Percentiles rank a stretch among this genome's conserved stretches.
Conservation (phyloP, 2,888 invertebrate species). For the Apantesis nais region DNA sequence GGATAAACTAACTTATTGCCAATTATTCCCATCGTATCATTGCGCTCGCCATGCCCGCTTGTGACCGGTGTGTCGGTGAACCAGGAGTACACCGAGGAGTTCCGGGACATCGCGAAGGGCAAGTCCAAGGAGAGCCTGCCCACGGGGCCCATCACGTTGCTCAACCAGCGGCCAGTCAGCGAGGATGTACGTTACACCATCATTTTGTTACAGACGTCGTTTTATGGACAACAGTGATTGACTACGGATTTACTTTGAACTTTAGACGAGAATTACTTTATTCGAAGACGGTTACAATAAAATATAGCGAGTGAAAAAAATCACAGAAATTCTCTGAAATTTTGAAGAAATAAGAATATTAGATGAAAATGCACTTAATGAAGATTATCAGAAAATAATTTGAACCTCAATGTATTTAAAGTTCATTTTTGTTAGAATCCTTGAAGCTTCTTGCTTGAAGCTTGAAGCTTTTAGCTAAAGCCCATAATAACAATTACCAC, state of each 20-base stretch:
- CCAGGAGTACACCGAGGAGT: constrained; percentile 98
- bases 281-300: constrained; percentile 11
- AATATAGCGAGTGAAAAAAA: background rate
- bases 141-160: constrained; percentile 96
- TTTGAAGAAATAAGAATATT: background rate
- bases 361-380: background rate
- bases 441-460: background rate
- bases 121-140: constrained; percentile 97
- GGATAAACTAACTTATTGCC: background rate
- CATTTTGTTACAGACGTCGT: constrained; percentile 27
- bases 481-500: background rate
- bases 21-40: constrained; percentile 63
- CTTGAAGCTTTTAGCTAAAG: background rate
- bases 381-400: background rate
- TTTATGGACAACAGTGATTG: constrained; percentile 32
- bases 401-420: background rate
- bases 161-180: constrained; percentile 97
- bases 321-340: background rate
- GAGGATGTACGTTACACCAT: constrained; percentile 92
- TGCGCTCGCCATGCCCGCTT: constrained; percentile 72
- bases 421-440: background rate
- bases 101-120: constrained; percentile 98
- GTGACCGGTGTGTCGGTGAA: constrained; percentile 72
- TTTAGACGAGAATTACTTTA: constrained; percentile 1
- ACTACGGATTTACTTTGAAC: background rate